phyloP scores from a whole-genome alignment of 1,140 invertebrate genomes.

The Drosophila nebulosa region DNA sequence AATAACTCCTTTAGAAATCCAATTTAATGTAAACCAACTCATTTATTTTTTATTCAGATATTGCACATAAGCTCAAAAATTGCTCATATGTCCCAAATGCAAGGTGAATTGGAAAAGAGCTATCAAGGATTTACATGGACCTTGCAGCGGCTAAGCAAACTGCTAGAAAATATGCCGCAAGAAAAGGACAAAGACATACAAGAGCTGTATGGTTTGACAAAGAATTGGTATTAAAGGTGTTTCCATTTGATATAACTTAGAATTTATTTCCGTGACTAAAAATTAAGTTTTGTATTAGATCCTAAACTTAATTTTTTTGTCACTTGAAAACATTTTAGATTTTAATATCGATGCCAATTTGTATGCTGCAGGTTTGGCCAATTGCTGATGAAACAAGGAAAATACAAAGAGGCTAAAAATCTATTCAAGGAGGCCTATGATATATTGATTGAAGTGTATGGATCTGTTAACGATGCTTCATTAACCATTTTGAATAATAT shows the following conservation, averaged over 20 bases:
- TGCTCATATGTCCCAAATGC: constrained; percentile 85
- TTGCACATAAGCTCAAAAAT: constrained; percentile 85
- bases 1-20: constrained; percentile 44
- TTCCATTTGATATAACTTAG: constrained; percentile 23
- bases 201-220: constrained; percentile 83
- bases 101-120: constrained; percentile 85
- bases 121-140: constrained; percentile 88
- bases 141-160: constrained; percentile 84
- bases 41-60: constrained; percentile 30
- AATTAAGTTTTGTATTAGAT: not conserved
- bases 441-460: constrained; percentile 85
- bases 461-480: constrained; percentile 87
- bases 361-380: constrained; percentile 89
- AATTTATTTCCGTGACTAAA: not conserved
- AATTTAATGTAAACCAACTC: not conserved
- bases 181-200: constrained; percentile 68
- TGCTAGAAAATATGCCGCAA: constrained; percentile 50
- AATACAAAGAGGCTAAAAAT: constrained; percentile 85
- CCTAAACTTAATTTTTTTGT: no score
- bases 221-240: constrained; percentile 85
- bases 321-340: no score
- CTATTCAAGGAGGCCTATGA: constrained; percentile 87
- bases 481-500: constrained; percentile 93
- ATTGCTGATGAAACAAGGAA: constrained; percentile 86
- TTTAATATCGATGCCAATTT: not conserved